Conservation (phyloP, 2,113 vertebrate species). For the Mormyrus iriodes region DNA sequence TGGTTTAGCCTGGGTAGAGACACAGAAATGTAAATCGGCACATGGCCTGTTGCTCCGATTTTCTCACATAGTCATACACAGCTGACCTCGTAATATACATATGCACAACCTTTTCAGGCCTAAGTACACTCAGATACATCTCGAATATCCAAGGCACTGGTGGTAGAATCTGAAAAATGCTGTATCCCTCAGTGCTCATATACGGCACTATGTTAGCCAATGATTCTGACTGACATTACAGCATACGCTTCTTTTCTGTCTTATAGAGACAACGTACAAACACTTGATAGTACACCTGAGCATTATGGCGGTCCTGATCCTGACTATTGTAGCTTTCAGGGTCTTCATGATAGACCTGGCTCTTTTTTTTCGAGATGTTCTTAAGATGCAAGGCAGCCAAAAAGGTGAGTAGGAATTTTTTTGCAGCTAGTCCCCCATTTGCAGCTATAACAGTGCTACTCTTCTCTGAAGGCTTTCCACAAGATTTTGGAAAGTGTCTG, state of each 20-base stretch:
- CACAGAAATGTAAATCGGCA: background rate
- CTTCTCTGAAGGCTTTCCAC: background rate
- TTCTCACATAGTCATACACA: background rate
- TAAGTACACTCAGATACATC: background rate
- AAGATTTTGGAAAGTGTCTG: background rate
- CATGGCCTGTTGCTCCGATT: background rate
- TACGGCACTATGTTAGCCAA: background rate
- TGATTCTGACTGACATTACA: background rate
- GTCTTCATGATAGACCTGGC: slow-evolving; percentile 47
- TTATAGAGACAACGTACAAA: slow-evolving; percentile 35
- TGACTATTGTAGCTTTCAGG: slow-evolving; percentile 33
- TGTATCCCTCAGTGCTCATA: background rate
- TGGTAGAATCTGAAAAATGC: background rate
- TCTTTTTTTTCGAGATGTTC: slow-evolving; percentile 43
- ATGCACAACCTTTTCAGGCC: background rate
- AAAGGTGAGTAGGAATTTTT: slow-evolving; percentile 40
- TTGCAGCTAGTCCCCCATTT: background rate
- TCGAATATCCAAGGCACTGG: background rate
- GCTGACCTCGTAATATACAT: background rate
- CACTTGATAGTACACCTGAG: slow-evolving; percentile 14
- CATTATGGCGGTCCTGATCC: slow-evolving; percentile 27
- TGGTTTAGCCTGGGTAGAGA: background rate
- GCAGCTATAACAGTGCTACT: background rate
- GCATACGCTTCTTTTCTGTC: background rate
- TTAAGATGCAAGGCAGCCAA: background rate